Base-by-base conservation (phyloP, 1,140 invertebrate genomes). In the Aphaenogaster rudis region DNA sequence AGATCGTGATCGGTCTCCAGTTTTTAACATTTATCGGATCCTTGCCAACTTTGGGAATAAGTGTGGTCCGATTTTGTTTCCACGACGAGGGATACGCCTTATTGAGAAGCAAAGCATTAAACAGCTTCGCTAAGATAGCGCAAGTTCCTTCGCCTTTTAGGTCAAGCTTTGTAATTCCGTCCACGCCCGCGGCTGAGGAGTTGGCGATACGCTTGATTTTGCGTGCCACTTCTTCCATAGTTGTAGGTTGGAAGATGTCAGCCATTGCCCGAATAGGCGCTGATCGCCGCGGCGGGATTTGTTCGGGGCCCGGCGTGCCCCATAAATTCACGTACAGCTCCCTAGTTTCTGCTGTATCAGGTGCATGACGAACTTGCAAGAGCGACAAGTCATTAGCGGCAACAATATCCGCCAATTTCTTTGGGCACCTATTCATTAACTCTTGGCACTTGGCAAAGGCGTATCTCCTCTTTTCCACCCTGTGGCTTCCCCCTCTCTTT, bases 1-100 rank as follows among this genome's bases (percentile, higher is more conserved):
- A 54, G 0, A 92, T 89, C 0, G 93, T 93, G 3, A 93, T 92
- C 0, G 93, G 92, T 21, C 92, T 28, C 89, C 86, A 93, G 21
- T 91, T 91, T 15, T 81, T 89, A 0, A 90, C 13, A 0, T 86
- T 42, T 0, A 0, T 4, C 0, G 11, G 28, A 17, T 93, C 88
- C 8, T 90, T 91, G 0, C 88, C 89, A 3, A 15, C 33, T 50
- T 93, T 93, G 0, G 91, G 91, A 2, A 93, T 91, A 0, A 93
- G 57, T 0, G 88, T 90, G 0, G 92, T 92, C n/a, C 91, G 52
- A 33, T 92, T 91, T 0, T 5, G 48, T 21, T 15, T 77, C 92
- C 91, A 92, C 0, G 21, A 17, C 3, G 21, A 21, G 7, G 91
- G 90, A 17, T 77, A 91, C 0, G 33, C 1, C 1, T 59, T 2